These are phyloP conservation scores for Ploceus nigricollis DNA, from an alignment of 2,113 vertebrate species.

Conservation along the genomic window DNA sequence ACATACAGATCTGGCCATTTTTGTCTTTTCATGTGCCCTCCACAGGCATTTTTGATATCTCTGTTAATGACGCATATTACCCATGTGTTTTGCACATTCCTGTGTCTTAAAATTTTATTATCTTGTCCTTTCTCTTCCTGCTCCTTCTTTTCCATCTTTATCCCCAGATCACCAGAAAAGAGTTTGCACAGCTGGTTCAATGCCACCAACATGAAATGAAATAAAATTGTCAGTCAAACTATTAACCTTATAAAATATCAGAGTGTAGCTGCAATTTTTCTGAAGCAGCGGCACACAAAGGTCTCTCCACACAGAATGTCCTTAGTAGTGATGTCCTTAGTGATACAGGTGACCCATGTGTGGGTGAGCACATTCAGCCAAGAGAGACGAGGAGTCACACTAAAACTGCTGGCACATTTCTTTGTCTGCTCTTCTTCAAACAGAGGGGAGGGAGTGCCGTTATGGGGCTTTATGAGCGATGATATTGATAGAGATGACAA, in stretches of 20 bases:
- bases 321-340: fast-evolving
- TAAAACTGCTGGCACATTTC: neutral
- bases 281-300: neutral
- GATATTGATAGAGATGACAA: neutral
- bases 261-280: neutral
- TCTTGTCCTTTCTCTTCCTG: neutral
- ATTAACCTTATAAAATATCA: neutral
- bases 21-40: neutral
- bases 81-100: neutral
- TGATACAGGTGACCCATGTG: fast-evolving
- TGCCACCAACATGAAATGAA: neutral
- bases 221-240: neutral
- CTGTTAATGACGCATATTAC: neutral
- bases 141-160: neutral
- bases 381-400: fast-evolving
- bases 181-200: neutral
- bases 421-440: neutral
- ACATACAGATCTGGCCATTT: neutral
- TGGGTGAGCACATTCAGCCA: neutral
- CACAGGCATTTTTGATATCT: neutral
- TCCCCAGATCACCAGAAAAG: neutral
- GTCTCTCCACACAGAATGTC: neutral
- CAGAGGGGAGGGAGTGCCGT: neutral
- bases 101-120: neutral
- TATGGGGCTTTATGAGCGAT: neutral